A percentile compares a stretch with the other conserved stretches of the same genome.
phyloP scores from a whole-genome alignment of 2,113 vertebrate species.

The Poeciliopsis occidentalis region DNA sequence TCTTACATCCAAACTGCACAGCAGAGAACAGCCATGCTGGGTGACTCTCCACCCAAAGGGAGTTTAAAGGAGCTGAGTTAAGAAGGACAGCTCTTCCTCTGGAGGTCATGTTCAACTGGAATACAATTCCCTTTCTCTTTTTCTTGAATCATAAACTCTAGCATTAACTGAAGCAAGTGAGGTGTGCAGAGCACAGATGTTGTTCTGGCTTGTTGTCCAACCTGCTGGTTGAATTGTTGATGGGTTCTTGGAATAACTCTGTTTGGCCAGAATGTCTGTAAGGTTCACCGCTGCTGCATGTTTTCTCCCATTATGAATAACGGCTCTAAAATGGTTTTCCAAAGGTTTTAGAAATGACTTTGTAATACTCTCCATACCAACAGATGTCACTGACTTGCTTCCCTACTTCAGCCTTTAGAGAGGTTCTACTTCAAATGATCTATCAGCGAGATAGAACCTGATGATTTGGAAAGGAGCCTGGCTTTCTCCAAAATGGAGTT shows the following conservation, averaged over 20 bases:
- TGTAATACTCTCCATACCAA: too few species aligned
- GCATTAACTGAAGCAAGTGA: too few species aligned
- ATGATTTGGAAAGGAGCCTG: neutral
- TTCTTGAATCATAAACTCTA: too few species aligned
- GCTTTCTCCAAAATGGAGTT: neutral
- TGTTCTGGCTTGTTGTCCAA: too few species aligned
- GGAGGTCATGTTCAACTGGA: neutral
- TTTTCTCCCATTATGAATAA: too few species aligned
- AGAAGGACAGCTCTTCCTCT: neutral
- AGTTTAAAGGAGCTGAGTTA: neutral
- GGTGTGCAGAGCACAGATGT: too few species aligned
- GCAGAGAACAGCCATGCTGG: neutral
- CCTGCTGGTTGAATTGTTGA: too few species aligned
- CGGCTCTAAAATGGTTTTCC: too few species aligned
- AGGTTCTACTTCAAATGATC: neutral
- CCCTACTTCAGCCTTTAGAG: neutral
- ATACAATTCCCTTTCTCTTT: neutral
- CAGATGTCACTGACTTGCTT: neutral
- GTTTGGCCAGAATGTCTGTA: too few species aligned
- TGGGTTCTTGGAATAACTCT: too few species aligned
- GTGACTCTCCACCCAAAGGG: neutral
- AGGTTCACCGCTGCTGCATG: too few species aligned
- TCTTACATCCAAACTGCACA: neutral
- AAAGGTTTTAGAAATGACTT: too few species aligned
- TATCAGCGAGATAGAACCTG: neutral